phyloP scores from a whole-genome alignment of 2,888 invertebrate species.

The Sialis lutaria region DNA sequence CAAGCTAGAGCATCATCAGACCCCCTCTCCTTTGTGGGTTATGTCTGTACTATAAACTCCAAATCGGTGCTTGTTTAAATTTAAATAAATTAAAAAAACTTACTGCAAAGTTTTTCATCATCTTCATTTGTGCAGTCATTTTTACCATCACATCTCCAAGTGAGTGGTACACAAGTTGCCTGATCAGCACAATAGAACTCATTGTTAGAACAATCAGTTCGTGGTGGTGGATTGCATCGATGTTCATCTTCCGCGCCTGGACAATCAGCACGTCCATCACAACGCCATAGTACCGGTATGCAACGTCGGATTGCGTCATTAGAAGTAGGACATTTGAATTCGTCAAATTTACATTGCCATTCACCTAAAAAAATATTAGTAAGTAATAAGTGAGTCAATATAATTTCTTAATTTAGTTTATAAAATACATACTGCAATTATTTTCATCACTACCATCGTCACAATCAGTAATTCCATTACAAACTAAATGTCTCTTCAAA shows the following conservation, averaged over 20 bases:
- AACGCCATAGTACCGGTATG: constrained; percentile 37
- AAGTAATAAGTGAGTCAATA: constrained; percentile 6
- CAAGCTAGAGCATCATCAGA: too few relatives aligned
- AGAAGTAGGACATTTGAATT: constrained; percentile 31
- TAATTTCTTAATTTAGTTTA: constrained; percentile 1
- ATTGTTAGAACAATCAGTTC: constrained; percentile 29
- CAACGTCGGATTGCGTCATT: constrained; percentile 26
- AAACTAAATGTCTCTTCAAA: constrained; percentile 37
- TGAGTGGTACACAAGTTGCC: constrained; percentile 37
- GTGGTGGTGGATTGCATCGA: constrained; percentile 22
- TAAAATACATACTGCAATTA: constrained; percentile 28
- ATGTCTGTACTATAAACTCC: too few relatives aligned
- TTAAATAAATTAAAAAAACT: not conserved
- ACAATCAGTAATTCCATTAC: constrained; percentile 42
- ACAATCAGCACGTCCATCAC: constrained; percentile 39
- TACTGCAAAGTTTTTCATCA: constrained; percentile 37
- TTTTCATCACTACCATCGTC: constrained; percentile 41
- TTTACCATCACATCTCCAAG: constrained; percentile 39
- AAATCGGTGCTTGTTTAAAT: too few relatives aligned
- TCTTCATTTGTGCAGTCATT: constrained; percentile 35
- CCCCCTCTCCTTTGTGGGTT: too few relatives aligned
- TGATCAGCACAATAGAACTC: constrained; percentile 38
- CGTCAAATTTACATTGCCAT: constrained; percentile 35
- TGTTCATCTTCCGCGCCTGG: constrained; percentile 34
- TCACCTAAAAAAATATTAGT: constrained; percentile 14